Evolutionary conservation across 2,888 invertebrate species (phyloP).

Genomic region (Cryptus viduatorius): DNA sequence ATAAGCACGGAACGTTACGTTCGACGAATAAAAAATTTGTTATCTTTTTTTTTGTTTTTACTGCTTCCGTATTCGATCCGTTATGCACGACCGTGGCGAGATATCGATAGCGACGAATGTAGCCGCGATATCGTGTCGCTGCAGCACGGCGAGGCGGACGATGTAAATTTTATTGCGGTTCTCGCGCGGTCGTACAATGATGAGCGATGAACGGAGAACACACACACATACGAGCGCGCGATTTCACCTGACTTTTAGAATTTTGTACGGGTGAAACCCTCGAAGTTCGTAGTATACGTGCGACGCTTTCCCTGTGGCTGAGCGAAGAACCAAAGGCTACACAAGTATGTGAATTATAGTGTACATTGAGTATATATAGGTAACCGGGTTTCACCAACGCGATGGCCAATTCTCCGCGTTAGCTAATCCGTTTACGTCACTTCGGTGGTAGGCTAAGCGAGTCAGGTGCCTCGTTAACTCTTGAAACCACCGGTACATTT

Average conservation of each 20-base stretch:
- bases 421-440: conserved; percentile 67
- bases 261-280: background rate
- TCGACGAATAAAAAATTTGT: background rate
- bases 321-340: conserved; percentile 16
- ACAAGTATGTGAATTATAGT: conserved; percentile 15
- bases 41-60: background rate
- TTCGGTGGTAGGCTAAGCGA: conserved; percentile 63
- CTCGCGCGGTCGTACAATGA: conserved; percentile 17
- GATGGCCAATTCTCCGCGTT: conserved; percentile 61
- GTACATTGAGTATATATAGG: background rate
- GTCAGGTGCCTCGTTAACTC: conserved; percentile 68
- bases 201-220: conserved; percentile 23
- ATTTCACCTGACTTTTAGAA: conserved; percentile 11
- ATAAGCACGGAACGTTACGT: background rate
- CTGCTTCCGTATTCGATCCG: background rate
- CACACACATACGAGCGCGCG: background rate
- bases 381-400: conserved; percentile 36
- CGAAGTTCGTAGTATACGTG: background rate
- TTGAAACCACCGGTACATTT: conserved; percentile 64
- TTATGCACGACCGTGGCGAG: background rate
- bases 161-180: conserved; percentile 57
- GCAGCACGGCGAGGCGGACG: background rate
- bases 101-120: conserved; percentile 5
- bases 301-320: background rate
- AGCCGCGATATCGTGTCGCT: conserved; percentile 17